These are phyloP conservation scores for Dryocosmus kuriphilus DNA, from an alignment of 2,888 invertebrate genomes.

Conservation along the genomic window DNA sequence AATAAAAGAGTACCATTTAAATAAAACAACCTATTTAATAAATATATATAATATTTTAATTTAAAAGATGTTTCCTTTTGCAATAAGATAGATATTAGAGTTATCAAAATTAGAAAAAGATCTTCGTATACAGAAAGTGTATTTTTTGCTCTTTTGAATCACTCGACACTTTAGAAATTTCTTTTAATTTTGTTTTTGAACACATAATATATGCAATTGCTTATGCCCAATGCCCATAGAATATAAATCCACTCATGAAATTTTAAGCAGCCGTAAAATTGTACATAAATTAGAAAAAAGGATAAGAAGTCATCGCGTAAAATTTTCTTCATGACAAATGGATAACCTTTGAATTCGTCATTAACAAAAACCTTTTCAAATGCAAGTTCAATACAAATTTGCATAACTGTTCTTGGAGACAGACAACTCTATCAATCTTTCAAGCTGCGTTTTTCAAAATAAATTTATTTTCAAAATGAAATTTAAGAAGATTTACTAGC, in stretches of 20 bases:
- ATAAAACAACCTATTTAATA: too few species aligned
- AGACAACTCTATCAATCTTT: not conserved
- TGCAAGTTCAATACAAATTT: not conserved
- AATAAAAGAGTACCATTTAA: too few species aligned
- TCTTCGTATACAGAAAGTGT: too few species aligned
- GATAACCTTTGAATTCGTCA: slow-evolving; percentile 14
- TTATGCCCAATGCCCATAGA: not conserved
- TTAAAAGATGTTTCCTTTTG: too few species aligned
- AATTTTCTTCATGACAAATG: slow-evolving; percentile 3
- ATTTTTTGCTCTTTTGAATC: too few species aligned
- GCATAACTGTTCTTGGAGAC: not conserved
- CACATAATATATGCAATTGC: not conserved
- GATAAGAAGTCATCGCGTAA: not conserved
- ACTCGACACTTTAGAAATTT: too few species aligned
- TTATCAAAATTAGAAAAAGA: too few species aligned
- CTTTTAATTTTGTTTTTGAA: too few species aligned
- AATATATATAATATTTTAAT: too few species aligned
- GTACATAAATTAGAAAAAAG: slow-evolving; percentile 17
- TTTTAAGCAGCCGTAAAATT: slow-evolving; percentile 10
- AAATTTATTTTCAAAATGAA: not conserved
- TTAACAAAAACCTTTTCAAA: not conserved
- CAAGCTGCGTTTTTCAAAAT: not conserved
- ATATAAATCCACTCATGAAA: not conserved
- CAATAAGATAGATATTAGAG: too few species aligned
- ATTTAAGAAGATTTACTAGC: not conserved